These are phyloP conservation scores for Nesometra sesokonis DNA, from an alignment of 35 echinoderm and acorn worm genomes.

Conservation along the genomic window DNA sequence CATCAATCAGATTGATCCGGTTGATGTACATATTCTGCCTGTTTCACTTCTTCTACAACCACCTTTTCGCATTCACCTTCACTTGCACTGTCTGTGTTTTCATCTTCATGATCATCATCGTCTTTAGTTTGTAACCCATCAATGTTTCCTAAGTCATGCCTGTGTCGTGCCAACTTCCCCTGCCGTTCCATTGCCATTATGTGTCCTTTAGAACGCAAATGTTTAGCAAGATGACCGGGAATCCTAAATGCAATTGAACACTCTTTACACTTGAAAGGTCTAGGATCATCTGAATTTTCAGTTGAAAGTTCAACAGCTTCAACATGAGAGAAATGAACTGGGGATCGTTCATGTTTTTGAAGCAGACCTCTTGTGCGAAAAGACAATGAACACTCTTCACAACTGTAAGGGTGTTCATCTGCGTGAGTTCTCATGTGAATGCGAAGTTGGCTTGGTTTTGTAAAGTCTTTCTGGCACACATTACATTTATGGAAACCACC, in stretches of 20 bases:
- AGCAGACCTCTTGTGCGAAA: constrained; percentile 63
- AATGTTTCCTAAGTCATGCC: constrained; percentile 25
- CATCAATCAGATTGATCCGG: not conserved
- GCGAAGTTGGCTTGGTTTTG: constrained; percentile 86
- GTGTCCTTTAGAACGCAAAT: constrained; percentile 79
- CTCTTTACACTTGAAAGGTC: constrained; percentile 97
- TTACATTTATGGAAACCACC: constrained; percentile 68
- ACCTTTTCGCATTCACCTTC: not conserved
- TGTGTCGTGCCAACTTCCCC: constrained; percentile 48
- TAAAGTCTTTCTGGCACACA: constrained; percentile 66
- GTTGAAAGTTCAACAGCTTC: constrained; percentile 89
- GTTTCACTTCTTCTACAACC: not conserved
- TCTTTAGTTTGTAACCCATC: constrained; percentile 30
- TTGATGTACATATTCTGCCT: not conserved
- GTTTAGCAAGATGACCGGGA: constrained; percentile 93
- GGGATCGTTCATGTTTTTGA: constrained; percentile 86
- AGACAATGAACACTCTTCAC: constrained; percentile 65
- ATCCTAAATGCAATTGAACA: constrained; percentile 94
- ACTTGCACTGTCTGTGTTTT: constrained; percentile 81
- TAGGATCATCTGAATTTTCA: constrained; percentile 46
- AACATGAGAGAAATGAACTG: constrained; percentile 76
- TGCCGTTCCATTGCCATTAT: constrained; percentile 74
- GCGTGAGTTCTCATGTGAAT: constrained; percentile 76
- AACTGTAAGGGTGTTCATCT: constrained; percentile 56
- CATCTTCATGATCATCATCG: constrained; percentile 31